These are phyloP conservation scores for Arvicanthis niloticus DNA, from an alignment of 2,113 vertebrate genomes.

Conservation along the genomic window DNA sequence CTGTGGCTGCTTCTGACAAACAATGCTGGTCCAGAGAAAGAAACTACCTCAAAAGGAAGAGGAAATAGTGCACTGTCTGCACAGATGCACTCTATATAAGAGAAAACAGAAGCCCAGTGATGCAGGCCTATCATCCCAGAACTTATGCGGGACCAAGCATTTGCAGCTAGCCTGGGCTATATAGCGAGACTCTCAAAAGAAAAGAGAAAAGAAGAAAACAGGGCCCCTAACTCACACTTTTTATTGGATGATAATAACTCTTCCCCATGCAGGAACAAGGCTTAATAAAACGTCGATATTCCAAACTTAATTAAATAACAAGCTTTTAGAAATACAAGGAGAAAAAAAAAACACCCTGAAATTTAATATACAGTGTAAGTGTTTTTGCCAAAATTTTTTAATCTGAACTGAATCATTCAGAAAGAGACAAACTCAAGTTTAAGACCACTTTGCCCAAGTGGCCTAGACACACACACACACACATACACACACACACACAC, in stretches of 20 bases:
- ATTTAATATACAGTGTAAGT: neutral
- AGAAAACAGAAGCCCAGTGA: neutral
- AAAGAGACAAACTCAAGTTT: constrained; percentile 22
- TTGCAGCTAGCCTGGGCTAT: neutral
- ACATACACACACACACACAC: neutral
- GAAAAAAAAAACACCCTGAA: neutral
- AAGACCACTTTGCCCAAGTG: neutral
- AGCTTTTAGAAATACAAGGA: neutral
- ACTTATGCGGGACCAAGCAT: neutral
- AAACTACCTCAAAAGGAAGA: neutral
- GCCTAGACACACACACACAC: neutral
- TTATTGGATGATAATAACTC: neutral
- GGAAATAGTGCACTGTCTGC: neutral
- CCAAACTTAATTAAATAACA: constrained; percentile 48
- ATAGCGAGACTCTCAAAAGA: neutral
- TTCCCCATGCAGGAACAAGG: neutral
- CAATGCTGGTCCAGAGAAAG: neutral
- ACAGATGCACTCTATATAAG: no score
- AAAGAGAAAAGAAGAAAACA: neutral
- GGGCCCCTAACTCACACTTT: neutral
- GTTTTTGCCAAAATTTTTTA: constrained; percentile 44
- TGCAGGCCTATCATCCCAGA: neutral
- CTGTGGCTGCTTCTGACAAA: neutral
- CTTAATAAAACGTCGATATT: neutral
- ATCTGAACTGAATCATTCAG: constrained; percentile 38